A percentile compares a stretch with the other conserved stretches of the same genome.
Evolutionary conservation across 2,888 invertebrate species (phyloP).

Genomic region (Bedellia somnulentella): DNA sequence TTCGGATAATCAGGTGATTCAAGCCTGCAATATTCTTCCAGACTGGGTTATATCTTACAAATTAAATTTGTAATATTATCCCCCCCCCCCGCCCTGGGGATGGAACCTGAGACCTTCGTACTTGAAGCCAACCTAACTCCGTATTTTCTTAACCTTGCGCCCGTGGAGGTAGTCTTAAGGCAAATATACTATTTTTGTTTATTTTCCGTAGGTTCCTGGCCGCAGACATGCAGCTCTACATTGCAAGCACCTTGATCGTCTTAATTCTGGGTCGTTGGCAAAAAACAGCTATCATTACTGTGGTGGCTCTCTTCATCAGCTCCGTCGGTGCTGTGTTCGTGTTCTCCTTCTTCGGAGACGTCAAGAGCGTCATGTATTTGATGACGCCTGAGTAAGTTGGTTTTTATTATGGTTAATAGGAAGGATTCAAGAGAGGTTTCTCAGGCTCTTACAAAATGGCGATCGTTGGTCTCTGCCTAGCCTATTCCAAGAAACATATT

Average conservation of each 20-base stretch:
- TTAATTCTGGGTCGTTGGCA: conserved; percentile 17
- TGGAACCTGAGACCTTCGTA: too few species aligned
- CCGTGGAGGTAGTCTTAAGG: too few species aligned
- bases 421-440: background rate
- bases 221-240: conserved; percentile 33
- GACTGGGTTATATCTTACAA: too few species aligned
- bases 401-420: background rate
- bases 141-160: too few species aligned
- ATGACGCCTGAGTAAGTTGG: conserved; percentile 27
- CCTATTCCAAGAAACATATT: background rate
- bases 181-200: too few species aligned
- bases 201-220: conserved; percentile 42
- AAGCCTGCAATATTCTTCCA: too few species aligned
- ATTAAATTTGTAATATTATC: too few species aligned
- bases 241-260: conserved; percentile 18
- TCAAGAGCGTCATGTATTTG: conserved; percentile 23
- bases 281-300: conserved; percentile 13
- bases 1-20: too few species aligned
- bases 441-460: too few species aligned
- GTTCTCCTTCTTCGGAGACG: conserved; percentile 17
- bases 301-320: conserved; percentile 13
- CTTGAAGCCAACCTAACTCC: too few species aligned
- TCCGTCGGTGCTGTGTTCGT: background rate
- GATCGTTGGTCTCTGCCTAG: too few species aligned
- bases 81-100: too few species aligned